phyloP scores from a whole-genome alignment of 1,140 invertebrate species.

The Teleogryllus occipitalis region DNA sequence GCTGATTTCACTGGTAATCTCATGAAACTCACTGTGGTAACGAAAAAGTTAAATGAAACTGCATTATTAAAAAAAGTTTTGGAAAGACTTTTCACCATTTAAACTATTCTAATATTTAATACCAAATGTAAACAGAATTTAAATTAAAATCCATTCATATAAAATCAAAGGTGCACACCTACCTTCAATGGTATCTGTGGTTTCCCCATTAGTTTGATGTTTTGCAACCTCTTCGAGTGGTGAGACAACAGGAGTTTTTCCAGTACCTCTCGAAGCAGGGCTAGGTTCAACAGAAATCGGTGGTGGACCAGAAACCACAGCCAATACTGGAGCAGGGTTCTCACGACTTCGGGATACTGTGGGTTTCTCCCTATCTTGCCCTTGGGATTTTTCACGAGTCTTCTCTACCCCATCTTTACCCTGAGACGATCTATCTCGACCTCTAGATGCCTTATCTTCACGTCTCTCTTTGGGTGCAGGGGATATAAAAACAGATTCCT shows the following conservation, averaged over 20 bases:
- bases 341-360: neutral
- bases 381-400: conserved; percentile 7
- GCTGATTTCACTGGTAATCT: too few species aligned
- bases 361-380: neutral
- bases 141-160: too few species aligned
- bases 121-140: too few species aligned
- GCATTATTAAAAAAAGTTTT: too few species aligned
- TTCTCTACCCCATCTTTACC: conserved; percentile 5
- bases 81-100: too few species aligned
- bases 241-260: neutral
- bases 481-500: neutral
- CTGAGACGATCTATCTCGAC: conserved; percentile 17
- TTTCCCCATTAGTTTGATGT: conserved; percentile 10
- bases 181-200: conserved; percentile 6
- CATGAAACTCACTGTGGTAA: too few species aligned
- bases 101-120: too few species aligned
- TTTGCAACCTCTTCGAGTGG: conserved; percentile 6
- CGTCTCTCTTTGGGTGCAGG: neutral
- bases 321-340: neutral
- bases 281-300: neutral
- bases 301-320: neutral
- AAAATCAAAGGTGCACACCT: neutral
- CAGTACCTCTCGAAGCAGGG: neutral
- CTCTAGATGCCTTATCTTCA: conserved; percentile 2
- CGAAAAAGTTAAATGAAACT: too few species aligned